A percentile compares a stretch with the other conserved stretches of the same genome.
Conservation (phyloP, 2,113 vertebrate genomes). For the Hippocampus zosterae region DNA sequence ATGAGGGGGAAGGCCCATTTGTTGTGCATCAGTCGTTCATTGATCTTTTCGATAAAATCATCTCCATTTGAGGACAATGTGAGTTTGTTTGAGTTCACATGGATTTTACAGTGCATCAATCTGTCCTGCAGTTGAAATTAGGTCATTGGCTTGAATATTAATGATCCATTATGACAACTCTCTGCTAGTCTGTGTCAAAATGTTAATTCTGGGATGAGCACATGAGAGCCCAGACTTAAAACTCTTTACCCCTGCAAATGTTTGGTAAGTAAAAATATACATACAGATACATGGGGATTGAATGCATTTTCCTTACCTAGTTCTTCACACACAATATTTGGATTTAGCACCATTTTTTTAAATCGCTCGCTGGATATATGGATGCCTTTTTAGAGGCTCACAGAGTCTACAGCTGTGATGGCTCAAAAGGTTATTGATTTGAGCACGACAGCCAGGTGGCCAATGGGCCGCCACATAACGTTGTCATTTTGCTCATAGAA, state of each 20-base stretch:
- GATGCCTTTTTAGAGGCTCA: conserved; percentile 43
- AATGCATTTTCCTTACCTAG: not conserved
- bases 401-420: conserved; percentile 53
- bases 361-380: conserved; percentile 49
- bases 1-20: conserved; percentile 4
- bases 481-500: conserved; percentile 41
- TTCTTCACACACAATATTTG: conserved; percentile 17
- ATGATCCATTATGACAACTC: conserved; percentile 66
- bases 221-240: conserved; percentile 51
- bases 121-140: conserved; percentile 61
- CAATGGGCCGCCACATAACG: conserved; percentile 40
- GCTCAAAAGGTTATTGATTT: conserved; percentile 59
- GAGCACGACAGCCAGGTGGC: conserved; percentile 57
- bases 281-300: not conserved
- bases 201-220: conserved; percentile 65
- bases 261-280: conserved; percentile 24
- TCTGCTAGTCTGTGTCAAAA: conserved; percentile 63
- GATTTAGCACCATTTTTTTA: conserved; percentile 13
- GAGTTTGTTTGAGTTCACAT: conserved; percentile 45
- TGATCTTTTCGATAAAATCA: conserved; percentile 25
- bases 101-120: conserved; percentile 53
- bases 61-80: conserved; percentile 42
- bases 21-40: conserved; percentile 48
- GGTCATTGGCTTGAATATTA: conserved; percentile 67
- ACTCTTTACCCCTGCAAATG: conserved; percentile 38